A percentile compares a stretch with the other conserved stretches of the same genome.
These are phyloP conservation scores for Melopsittacus undulatus DNA, from an alignment of 2,797 vertebrate genomes.

Conservation along the genomic window DNA sequence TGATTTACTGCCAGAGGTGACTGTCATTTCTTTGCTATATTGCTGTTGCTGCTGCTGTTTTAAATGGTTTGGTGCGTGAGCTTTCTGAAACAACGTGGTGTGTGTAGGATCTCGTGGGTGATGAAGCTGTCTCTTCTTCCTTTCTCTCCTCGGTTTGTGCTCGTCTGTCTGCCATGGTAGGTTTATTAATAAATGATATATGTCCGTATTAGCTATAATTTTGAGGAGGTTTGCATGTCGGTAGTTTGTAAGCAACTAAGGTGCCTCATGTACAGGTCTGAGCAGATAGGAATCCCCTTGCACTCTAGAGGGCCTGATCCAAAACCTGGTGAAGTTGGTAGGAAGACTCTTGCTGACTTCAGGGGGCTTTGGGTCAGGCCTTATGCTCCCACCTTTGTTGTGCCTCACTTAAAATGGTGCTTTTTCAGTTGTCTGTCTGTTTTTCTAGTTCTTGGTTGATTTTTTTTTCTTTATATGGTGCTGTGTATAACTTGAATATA, in stretches of 20 bases:
- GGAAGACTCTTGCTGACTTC: neutral
- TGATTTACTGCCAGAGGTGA: conserved; percentile 7
- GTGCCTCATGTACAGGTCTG: conserved; percentile 87
- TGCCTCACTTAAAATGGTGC: conserved; percentile 97
- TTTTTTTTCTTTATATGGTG: conserved; percentile 87
- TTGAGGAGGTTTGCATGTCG: conserved; percentile 85
- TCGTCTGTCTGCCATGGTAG: conserved; percentile 71
- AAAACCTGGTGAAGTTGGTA: neutral
- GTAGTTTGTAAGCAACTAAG: conserved; percentile 82
- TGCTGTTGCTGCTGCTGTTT: conserved; percentile 76
- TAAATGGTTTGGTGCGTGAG: conserved; percentile 58
- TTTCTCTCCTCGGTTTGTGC: conserved; percentile 23
- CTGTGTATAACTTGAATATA: conserved; percentile 97
- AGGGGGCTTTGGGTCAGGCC: conserved; percentile 45
- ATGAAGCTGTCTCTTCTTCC: conserved; percentile 13
- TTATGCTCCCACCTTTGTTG: conserved; percentile 85
- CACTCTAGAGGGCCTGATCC: conserved; percentile 21
- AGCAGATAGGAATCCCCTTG: conserved; percentile 84
- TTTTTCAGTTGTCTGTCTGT: conserved; percentile 87
- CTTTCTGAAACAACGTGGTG: conserved; percentile 14
- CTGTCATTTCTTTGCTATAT: conserved; percentile 9
- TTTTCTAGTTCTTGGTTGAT: conserved; percentile 48
- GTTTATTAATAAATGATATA: neutral
- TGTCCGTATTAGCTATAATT: conserved; percentile 64
- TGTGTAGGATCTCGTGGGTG: conserved; percentile 22